Evolutionary conservation across 2,113 vertebrate species (phyloP).

Genomic region (Girardinichthys multiradiatus): DNA sequence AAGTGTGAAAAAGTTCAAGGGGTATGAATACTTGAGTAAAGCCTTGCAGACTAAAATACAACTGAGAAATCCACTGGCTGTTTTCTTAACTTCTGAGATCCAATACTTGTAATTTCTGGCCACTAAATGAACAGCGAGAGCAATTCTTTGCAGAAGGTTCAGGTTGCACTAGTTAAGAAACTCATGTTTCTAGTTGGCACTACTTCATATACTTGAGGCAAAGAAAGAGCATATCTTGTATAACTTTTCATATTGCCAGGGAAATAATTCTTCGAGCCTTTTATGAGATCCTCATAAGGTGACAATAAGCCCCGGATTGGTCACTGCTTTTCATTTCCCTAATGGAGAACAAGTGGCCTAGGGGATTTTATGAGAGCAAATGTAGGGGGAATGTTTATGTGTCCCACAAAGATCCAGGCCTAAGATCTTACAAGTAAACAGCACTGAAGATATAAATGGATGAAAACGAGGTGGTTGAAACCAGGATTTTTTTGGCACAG

Average conservation of each 20-base stretch:
- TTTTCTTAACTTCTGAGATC: slow-evolving; percentile 5
- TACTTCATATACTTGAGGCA: slow-evolving; percentile 38
- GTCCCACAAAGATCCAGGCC: slow-evolving; percentile 29
- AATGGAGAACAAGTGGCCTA: slow-evolving; percentile 64
- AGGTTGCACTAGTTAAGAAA: slow-evolving; percentile 41
- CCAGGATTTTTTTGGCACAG: slow-evolving; percentile 31
- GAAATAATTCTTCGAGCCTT: slow-evolving; percentile 50
- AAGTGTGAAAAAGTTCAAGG: too few relatives aligned
- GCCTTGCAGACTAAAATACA: neutral
- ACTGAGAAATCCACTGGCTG: neutral
- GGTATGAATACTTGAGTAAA: neutral
- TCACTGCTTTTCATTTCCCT: slow-evolving; percentile 65
- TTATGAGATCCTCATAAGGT: slow-evolving; percentile 63
- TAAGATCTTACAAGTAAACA: slow-evolving; percentile 33
- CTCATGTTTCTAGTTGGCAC: slow-evolving; percentile 46
- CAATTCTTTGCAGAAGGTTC: slow-evolving; percentile 57
- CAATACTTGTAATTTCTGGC: neutral
- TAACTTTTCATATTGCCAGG: slow-evolving; percentile 46
- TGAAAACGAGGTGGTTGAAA: slow-evolving; percentile 31
- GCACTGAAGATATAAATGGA: slow-evolving; percentile 24
- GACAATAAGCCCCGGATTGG: slow-evolving; percentile 55
- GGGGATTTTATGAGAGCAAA: slow-evolving; percentile 56
- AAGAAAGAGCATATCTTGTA: slow-evolving; percentile 11
- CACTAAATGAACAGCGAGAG: slow-evolving; percentile 15
- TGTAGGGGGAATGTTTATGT: slow-evolving; percentile 53